Percentiles rank a stretch among this genome's conserved stretches.
Conservation (phyloP, 2,797 vertebrate species). For the Gallinago solitaria region DNA sequence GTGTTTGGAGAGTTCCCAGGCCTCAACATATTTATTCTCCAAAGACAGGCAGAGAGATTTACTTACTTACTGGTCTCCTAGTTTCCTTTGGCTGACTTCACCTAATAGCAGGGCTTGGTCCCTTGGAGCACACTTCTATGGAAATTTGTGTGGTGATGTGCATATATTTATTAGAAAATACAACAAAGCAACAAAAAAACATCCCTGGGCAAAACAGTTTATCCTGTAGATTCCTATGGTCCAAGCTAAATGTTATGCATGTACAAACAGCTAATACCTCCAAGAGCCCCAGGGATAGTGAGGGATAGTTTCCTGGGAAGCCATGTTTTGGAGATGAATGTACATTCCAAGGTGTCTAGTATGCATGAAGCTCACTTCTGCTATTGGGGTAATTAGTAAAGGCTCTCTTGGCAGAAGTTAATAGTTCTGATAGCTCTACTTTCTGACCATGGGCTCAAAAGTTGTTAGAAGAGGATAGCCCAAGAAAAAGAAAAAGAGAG, state of each 20-base stretch:
- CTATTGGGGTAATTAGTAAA: not conserved
- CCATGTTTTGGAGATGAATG: not conserved
- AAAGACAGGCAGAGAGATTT: not conserved
- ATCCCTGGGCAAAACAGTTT: not conserved
- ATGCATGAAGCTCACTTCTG: accelerated
- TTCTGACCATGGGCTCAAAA: accelerated
- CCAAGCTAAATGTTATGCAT: not conserved
- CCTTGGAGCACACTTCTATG: not conserved
- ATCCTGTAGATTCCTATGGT: not conserved
- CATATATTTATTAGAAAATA: not conserved
- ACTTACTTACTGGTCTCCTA: not conserved
- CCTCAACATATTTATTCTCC: not conserved
- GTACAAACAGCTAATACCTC: not conserved
- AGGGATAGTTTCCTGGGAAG: not conserved
- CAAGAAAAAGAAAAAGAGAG: not conserved
- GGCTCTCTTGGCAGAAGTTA: not conserved
- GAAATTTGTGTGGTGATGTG: not conserved
- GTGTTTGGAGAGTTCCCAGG: conserved; percentile 34
- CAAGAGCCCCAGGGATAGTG: not conserved
- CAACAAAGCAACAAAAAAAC: not conserved
- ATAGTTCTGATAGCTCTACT: not conserved
- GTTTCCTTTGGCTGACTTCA: conserved; percentile 33
- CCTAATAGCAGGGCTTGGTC: not conserved
- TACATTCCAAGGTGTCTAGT: not conserved
- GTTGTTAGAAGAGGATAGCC: not conserved